Conservation (phyloP, 2,113 vertebrate genomes). For the Pontoporia blainvillei region DNA sequence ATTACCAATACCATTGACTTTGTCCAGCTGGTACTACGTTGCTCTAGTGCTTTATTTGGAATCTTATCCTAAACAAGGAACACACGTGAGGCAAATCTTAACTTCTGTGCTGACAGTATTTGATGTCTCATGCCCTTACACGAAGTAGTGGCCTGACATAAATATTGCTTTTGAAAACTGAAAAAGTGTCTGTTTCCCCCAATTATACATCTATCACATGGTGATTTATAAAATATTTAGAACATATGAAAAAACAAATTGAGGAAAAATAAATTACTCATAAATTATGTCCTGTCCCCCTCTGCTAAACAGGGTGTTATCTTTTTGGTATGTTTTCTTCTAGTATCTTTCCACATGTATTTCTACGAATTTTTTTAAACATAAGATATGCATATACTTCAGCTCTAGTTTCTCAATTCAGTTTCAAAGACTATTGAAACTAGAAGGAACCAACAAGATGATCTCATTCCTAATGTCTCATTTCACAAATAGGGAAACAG, state of each 20-base stretch:
- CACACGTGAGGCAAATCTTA: neutral
- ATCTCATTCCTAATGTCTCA: neutral
- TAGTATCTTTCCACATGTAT: neutral
- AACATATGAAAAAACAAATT: neutral
- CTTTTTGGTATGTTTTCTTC: neutral
- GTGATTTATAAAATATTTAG: neutral
- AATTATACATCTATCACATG: neutral
- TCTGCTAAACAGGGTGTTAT: neutral
- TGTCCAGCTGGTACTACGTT: neutral
- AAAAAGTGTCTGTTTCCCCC: neutral
- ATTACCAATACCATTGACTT: neutral
- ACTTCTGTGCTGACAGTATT: neutral
- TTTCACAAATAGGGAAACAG: slow-evolving; percentile 12
- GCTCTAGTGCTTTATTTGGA: accelerated
- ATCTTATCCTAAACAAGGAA: neutral
- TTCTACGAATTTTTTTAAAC: neutral
- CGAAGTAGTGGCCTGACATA: neutral
- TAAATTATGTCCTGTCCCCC: neutral
- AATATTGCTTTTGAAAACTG: neutral
- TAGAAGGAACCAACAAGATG: neutral
- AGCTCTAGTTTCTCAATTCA: neutral
- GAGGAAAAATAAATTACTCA: neutral
- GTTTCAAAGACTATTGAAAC: neutral
- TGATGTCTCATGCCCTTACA: neutral
- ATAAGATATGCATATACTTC: neutral